Evolutionary conservation across 2,113 vertebrate genomes (phyloP).

Genomic region (Enhydra lutris): DNA sequence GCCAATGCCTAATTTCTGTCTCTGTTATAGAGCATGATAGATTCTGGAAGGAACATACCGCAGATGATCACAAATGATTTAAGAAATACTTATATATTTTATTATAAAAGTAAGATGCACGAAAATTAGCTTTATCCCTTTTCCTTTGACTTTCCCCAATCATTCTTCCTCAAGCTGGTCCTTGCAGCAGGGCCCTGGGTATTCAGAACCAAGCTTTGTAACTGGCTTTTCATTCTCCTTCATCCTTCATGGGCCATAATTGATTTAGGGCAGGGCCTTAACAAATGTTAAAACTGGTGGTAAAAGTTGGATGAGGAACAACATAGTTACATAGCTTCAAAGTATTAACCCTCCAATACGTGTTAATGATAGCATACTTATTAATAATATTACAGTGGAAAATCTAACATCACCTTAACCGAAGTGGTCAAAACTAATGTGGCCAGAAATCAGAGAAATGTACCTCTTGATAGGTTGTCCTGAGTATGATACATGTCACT

Average conservation of each 20-base stretch:
- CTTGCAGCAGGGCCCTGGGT: fast-evolving
- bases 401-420: background rate
- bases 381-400: background rate
- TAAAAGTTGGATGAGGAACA: background rate
- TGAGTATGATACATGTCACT: background rate
- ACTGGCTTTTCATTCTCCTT: background rate
- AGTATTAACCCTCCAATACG: background rate
- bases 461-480: fast-evolving
- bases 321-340: background rate
- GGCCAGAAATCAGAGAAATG: background rate
- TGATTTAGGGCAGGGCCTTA: background rate
- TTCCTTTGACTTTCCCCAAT: background rate
- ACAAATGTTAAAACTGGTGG: background rate
- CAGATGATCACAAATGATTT: background rate
- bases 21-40: background rate
- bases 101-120: background rate
- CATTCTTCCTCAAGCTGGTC: background rate
- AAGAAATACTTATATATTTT: background rate
- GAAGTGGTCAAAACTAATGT: background rate
- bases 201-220: background rate
- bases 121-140: background rate
- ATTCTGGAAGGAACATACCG: background rate
- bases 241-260: background rate
- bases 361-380: background rate
- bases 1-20: background rate